Percentiles rank a stretch among this genome's conserved stretches.
phyloP scores from a whole-genome alignment of 2,113 vertebrate genomes.

The Lophotis ruficrista region DNA sequence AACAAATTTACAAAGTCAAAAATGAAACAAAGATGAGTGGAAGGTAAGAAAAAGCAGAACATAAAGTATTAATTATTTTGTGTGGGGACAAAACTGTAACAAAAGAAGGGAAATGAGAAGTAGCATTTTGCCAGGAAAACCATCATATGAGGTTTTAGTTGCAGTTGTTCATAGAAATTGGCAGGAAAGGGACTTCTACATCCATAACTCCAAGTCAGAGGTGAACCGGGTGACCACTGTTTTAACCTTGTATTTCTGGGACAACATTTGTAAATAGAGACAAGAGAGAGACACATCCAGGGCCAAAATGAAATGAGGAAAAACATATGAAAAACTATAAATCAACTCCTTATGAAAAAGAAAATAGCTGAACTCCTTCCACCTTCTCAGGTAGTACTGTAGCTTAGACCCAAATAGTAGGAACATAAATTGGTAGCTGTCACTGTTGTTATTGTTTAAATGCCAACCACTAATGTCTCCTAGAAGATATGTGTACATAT shows the following conservation, averaged over 20 bases:
- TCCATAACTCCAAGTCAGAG: neutral
- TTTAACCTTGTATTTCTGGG: neutral
- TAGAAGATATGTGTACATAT: neutral
- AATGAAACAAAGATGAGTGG: neutral
- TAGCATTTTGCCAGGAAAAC: neutral
- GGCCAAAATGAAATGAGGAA: neutral
- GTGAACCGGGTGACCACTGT: neutral
- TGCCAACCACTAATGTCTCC: neutral
- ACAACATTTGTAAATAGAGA: neutral
- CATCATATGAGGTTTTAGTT: neutral
- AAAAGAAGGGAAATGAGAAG: neutral
- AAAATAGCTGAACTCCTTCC: neutral
- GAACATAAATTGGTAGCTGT: neutral
- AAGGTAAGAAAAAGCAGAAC: neutral
- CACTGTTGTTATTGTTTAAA: neutral
- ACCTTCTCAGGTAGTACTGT: neutral
- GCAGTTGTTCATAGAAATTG: neutral
- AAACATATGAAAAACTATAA: neutral
- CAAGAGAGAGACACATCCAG: neutral
- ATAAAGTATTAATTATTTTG: constrained; percentile 8
- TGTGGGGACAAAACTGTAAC: neutral
- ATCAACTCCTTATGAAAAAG: neutral
- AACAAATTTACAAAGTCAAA: neutral
- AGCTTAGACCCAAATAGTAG: neutral
- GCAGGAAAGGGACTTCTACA: neutral